Evolutionary conservation across 2,888 invertebrate genomes (phyloP).

Genomic region (Diadromus collaris): DNA sequence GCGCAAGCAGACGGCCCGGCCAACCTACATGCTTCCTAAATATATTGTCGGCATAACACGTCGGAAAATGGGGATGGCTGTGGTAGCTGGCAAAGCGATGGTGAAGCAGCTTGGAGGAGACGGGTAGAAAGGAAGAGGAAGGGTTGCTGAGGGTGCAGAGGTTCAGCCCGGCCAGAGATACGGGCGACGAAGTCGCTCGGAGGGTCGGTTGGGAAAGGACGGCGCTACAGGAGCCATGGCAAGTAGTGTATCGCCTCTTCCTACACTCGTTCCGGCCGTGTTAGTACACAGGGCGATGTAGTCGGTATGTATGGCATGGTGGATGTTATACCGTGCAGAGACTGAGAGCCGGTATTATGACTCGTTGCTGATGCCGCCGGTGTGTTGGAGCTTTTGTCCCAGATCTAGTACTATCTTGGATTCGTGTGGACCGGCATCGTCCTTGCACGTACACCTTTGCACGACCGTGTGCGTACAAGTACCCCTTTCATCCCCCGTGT

Average conservation of each 20-base stretch:
- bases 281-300: slow-evolving; percentile 16
- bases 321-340: slow-evolving; percentile 23
- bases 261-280: slow-evolving; percentile 63
- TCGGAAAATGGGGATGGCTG: slow-evolving; percentile 28
- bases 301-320: slow-evolving; percentile 12
- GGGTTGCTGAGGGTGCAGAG: slow-evolving; percentile 52
- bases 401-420: slow-evolving; percentile 2
- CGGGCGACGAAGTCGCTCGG: slow-evolving; percentile 33
- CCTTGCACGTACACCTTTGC: slow-evolving; percentile 11
- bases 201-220: slow-evolving; percentile 45
- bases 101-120: slow-evolving; percentile 31
- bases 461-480: slow-evolving; percentile 54
- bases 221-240: slow-evolving; percentile 47
- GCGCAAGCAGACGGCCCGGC: slow-evolving; percentile 56
- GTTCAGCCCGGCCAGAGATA: slow-evolving; percentile 42
- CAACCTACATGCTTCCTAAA: slow-evolving; percentile 71
- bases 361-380: background rate
- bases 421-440: slow-evolving; percentile 24
- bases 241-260: slow-evolving; percentile 64
- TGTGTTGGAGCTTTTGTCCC: slow-evolving; percentile 8
- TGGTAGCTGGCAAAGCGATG: slow-evolving; percentile 38
- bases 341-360: slow-evolving; percentile 16
- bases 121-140: slow-evolving; percentile 27
- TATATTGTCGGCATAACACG: slow-evolving; percentile 71
- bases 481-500: slow-evolving; percentile 13